Evolutionary conservation across 30 jellyfish, hydroid and myxozoan species (phyloP), one percentile per base, ranked within the genome.

Genomic region (Turritopsis rubra): DNA sequence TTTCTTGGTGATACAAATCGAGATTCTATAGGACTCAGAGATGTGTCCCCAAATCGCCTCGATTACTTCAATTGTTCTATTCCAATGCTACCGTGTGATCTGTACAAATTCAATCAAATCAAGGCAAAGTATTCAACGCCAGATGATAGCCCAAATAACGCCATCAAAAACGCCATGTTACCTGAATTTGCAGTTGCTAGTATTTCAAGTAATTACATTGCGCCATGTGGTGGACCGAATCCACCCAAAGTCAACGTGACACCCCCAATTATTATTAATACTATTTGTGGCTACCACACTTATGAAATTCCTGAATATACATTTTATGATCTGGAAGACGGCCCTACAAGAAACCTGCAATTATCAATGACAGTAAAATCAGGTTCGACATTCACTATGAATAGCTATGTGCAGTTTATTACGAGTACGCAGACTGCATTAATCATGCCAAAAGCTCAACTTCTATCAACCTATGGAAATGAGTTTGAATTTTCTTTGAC

Each of bases 21-120:
- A 26, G 71, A 28, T 24, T 26, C 41, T 20, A 65, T 80, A 9
- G 87, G 87, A 19, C 66, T 80, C 54, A 41, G 66, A 53, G 60
- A 54, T 31, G 28, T 80, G 21, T 41, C 54, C 81, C 1, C 53
- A 52, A 52, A 54, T 19, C 65, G 28, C 16, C 65, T 85, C 18
- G 86, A 79, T 52, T 93, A 65, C 76, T 90, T 88, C 41, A 93
- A 89, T 80, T 93, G 99, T 80, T 88, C 96, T 0, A 83, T 93
- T 21, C 66, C 96, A 22, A 85, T 88, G 79, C 79, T 66, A 53
- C 99, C 99, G 7, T 93, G 99, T 54, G 96, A 93, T 70, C 22
- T 84, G 18, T 82, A 82, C 65, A 27, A 52, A 80, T 53, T 80
- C 52, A 66, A 80, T 16, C 22, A 30, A 26, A 75, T 80, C 8